phyloP scores from a whole-genome alignment of 2,888 invertebrate species.

The Platycnemis pennipes region DNA sequence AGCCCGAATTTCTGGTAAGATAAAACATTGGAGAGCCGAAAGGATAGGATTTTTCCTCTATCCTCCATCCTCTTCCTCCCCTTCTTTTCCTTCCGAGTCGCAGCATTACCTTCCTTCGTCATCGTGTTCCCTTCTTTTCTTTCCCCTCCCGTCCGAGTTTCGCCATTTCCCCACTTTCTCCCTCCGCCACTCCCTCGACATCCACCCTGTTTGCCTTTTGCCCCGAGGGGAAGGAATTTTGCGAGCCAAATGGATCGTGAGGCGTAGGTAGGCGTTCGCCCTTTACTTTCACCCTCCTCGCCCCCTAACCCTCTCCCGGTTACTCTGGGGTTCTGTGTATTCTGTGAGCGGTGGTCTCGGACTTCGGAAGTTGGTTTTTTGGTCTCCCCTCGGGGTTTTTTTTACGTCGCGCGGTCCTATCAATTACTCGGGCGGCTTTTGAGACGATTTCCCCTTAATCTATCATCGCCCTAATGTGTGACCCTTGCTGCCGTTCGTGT shows the following conservation, averaged over 20 bases:
- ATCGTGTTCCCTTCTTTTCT: background rate
- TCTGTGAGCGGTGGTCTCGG: background rate
- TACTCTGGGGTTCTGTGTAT: background rate
- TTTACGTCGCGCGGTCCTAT: background rate
- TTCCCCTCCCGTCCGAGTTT: background rate
- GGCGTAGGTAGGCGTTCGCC: background rate
- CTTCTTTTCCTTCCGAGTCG: background rate
- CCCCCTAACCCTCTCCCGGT: background rate
- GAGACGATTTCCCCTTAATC: background rate
- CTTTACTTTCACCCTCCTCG: no score
- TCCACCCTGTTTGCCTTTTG: background rate
- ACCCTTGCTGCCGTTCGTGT: background rate
- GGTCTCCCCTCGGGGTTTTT: background rate
- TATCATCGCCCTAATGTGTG: slow-evolving; percentile 2
- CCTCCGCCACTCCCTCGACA: background rate
- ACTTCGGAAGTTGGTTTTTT: background rate
- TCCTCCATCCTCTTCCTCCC: background rate
- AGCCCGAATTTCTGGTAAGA: no score
- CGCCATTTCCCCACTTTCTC: background rate
- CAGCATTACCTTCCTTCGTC: background rate
- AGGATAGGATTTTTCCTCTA: background rate
- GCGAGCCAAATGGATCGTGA: background rate
- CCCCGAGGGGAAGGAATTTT: background rate
- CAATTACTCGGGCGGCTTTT: background rate
- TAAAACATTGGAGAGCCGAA: no score